Evolutionary conservation across 2,797 vertebrate genomes (phyloP), one percentile per base, ranked within the genome.

Genomic region (Remorina albescens): DNA sequence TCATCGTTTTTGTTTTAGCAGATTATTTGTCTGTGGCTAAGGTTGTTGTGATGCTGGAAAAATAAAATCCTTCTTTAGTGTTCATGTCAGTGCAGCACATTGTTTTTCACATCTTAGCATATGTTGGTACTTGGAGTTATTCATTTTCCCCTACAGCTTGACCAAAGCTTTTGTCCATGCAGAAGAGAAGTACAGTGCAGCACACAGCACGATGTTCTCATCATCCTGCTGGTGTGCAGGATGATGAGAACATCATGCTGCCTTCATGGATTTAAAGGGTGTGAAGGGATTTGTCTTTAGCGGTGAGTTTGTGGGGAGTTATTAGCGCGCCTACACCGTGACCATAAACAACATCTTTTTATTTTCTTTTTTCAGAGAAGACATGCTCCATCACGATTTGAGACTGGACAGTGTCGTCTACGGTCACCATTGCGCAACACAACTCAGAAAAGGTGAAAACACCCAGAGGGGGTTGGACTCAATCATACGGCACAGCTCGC

Each of bases 61-160:
- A 62, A 49, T 30, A 5, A 81, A 74, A 71, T 36, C 23, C 30
- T 26, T 37, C 16, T 57, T 62, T 39, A 23, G 5, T 28, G 39
- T 60, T 69, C 5, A 6, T 15, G 60, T 75, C 78, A 71, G 46
- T 57, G 49, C 69, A 63, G 49, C 69, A 41, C 51, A 42, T 58
- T 46, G 61, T 9, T 56, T 78, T 62, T 39, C 39, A 58, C 58
- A 69, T 62, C 19, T 70, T 57, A 67, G 58, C 18, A 1, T 68
- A 61, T 34, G 46, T 36, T 67, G 47, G 21, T 67, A 71, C 81
- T 49, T 79, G 63, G 57, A 76, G 58, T 53, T n/a, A 42, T 54
- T 67, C 7, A 44, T 28, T 67, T 58, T 50, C 12, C 18, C 37
- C 61, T 56, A 7, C 57, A 47, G 60, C 37, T 69, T 66, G 66